phyloP scores from a whole-genome alignment of 2,797 vertebrate genomes.

The Rhinogobio ventralis region DNA sequence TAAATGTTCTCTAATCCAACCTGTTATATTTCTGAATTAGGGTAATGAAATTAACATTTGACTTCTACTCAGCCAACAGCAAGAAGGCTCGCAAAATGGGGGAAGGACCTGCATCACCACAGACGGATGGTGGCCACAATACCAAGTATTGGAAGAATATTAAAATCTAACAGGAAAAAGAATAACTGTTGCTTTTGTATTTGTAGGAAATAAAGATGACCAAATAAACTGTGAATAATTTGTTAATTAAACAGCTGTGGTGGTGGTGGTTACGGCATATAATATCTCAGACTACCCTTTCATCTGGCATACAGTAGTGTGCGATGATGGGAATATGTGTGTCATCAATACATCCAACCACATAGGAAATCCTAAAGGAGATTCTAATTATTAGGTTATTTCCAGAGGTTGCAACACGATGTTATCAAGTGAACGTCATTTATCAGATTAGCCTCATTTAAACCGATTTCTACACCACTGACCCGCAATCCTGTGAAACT shows the following conservation, averaged over 20 bases:
- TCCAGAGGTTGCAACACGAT: background rate
- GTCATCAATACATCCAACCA: background rate
- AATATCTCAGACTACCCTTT: background rate
- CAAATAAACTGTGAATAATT: background rate
- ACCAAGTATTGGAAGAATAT: too few species aligned
- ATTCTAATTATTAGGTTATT: background rate
- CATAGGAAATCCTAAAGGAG: background rate
- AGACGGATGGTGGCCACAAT: too few species aligned
- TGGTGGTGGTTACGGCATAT: background rate
- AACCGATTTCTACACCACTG: background rate
- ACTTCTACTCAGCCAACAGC: too few species aligned
- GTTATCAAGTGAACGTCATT: background rate
- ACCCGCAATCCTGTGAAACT: background rate
- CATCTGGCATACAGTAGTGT: background rate
- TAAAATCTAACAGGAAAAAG: background rate
- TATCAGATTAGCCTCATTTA: background rate
- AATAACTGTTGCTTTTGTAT: background rate
- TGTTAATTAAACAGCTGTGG: background rate
- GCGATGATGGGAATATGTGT: background rate
- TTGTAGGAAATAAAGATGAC: too few species aligned
- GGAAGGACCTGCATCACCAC: too few species aligned
- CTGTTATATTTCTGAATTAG: too few species aligned
- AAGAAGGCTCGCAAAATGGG: too few species aligned
- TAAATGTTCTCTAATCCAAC: too few species aligned
- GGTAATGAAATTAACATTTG: too few species aligned